Conservation (phyloP, 2,888 invertebrate species). For the Spisula subtruncata region DNA sequence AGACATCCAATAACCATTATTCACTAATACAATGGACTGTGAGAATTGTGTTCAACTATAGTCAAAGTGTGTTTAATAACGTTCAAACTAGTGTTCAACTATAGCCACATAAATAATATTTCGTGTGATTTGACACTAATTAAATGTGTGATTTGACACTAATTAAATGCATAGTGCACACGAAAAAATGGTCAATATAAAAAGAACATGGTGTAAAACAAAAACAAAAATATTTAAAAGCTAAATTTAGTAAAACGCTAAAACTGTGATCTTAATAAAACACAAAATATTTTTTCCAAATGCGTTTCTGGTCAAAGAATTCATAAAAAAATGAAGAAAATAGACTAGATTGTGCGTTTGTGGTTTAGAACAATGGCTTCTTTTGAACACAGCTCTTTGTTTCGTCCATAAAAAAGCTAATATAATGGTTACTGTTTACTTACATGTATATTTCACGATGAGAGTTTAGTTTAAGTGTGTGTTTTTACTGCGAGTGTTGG, state of each 20-base stretch:
- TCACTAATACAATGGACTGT: neutral
- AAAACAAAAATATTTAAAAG: neutral
- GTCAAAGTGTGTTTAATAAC: neutral
- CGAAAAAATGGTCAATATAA: too few species aligned
- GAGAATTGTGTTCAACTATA: neutral
- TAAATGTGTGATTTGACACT: too few species aligned
- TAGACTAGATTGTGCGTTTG: neutral
- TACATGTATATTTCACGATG: conserved; percentile 57
- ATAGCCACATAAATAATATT: neutral
- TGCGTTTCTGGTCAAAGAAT: neutral
- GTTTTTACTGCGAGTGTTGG: conserved; percentile 66
- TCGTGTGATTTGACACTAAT: too few species aligned
- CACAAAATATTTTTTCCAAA: neutral
- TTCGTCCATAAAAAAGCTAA: neutral
- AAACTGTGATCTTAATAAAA: neutral
- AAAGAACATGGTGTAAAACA: too few species aligned
- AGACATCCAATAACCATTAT: conserved; percentile 15
- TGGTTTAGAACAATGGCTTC: neutral
- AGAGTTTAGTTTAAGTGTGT: conserved; percentile 54
- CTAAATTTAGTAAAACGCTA: too few species aligned
- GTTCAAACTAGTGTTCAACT: neutral
- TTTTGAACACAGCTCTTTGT: neutral
- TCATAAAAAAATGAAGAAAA: neutral
- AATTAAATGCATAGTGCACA: too few species aligned
- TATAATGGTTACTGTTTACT: conserved; percentile 48